phyloP scores from a whole-genome alignment of 2,888 invertebrate species.

The Synanthedon myopaeformis region DNA sequence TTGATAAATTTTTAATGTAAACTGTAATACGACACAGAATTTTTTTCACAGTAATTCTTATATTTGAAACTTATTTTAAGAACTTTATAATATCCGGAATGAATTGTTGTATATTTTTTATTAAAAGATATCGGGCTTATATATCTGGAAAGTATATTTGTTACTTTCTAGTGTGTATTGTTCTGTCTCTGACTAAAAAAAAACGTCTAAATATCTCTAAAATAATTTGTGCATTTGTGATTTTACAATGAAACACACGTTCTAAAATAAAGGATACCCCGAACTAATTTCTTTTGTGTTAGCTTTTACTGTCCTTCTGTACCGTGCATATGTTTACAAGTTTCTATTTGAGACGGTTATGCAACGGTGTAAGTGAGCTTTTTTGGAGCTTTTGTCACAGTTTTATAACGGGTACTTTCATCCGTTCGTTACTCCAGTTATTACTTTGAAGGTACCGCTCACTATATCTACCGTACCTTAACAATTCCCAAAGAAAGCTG shows the following conservation, averaged over 20 bases:
- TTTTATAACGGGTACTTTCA: constrained; percentile 57
- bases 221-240: constrained; percentile 7
- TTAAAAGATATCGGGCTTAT: too few relatives aligned
- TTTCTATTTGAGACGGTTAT: not conserved
- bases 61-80: too few relatives aligned
- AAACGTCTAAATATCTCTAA: too few relatives aligned
- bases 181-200: too few relatives aligned
- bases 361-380: constrained; percentile 14
- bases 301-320: not conserved
- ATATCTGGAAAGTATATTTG: constrained; percentile 4
- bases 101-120: too few relatives aligned
- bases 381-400: constrained; percentile 25
- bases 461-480: constrained; percentile 29
- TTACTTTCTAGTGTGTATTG: too few relatives aligned
- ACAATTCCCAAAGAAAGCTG: constrained; percentile 11
- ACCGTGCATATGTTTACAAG: not conserved
- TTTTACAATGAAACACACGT: constrained; percentile 1
- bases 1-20: too few relatives aligned
- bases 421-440: constrained; percentile 54
- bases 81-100: too few relatives aligned
- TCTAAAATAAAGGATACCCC: not conserved
- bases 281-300: not conserved
- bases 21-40: too few relatives aligned
- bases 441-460: constrained; percentile 42
- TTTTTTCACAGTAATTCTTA: too few relatives aligned